phyloP scores from a whole-genome alignment of 2,113 vertebrate genomes.

The Noctilio leporinus region DNA sequence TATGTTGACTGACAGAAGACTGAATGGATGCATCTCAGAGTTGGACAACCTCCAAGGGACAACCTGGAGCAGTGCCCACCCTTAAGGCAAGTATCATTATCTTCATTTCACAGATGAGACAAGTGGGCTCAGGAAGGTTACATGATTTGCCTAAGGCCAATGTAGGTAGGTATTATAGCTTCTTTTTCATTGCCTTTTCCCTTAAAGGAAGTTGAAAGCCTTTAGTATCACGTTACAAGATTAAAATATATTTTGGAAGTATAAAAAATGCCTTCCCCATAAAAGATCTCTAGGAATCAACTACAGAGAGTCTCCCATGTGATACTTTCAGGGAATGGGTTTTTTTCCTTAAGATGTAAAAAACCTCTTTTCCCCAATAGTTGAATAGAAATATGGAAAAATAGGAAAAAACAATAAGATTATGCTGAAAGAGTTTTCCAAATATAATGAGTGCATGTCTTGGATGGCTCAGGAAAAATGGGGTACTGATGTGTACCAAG shows the following conservation, averaged over 20 bases:
- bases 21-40: neutral
- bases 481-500: neutral
- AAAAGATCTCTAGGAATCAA: neutral
- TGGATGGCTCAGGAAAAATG: neutral
- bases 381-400: neutral
- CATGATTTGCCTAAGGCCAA: neutral
- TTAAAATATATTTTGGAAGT: slow-evolving; percentile 26
- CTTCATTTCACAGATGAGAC: slow-evolving; percentile 42
- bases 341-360: neutral
- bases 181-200: neutral
- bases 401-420: neutral
- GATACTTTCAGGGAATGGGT: neutral
- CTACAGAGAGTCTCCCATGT: neutral
- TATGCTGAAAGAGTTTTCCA: neutral
- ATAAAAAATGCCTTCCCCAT: neutral
- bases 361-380: neutral
- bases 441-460: neutral
- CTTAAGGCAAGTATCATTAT: slow-evolving; percentile 27
- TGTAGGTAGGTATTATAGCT: neutral
- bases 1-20: neutral
- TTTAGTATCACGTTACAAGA: neutral
- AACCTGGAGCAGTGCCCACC: slow-evolving; percentile 8
- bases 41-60: neutral
- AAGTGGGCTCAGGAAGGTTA: neutral
- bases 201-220: neutral